Evolutionary conservation across 2,797 vertebrate species (phyloP).

Genomic region (Hafferia zeledoni): DNA sequence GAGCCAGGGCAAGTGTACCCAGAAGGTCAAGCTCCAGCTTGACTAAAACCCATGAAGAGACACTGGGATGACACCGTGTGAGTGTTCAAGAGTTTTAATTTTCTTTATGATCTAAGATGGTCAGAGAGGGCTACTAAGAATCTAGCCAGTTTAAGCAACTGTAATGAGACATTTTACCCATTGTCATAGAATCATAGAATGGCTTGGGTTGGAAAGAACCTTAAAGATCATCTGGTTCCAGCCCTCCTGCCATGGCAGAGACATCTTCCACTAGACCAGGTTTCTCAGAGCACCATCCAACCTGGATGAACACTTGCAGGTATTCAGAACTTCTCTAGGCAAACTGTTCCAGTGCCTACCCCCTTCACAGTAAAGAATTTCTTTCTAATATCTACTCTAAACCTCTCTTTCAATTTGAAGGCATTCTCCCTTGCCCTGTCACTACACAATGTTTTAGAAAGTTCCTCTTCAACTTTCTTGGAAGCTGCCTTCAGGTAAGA

Average conservation of each 20-base stretch:
- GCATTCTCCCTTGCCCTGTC: background rate
- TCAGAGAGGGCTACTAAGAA: background rate
- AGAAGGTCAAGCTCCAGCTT: background rate
- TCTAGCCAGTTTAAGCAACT: background rate
- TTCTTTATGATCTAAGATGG: background rate
- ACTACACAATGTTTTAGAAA: background rate
- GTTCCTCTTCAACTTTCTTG: background rate
- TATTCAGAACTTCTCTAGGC: background rate
- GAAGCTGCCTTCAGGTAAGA: background rate
- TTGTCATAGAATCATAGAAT: background rate
- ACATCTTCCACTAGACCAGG: background rate
- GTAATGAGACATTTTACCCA: background rate
- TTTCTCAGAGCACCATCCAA: background rate
- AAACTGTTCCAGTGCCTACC: background rate
- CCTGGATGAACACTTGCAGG: background rate
- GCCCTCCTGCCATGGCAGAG: background rate
- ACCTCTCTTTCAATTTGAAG: background rate
- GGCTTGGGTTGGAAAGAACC: background rate
- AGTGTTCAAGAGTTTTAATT: background rate
- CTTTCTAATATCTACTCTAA: background rate
- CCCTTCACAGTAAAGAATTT: background rate
- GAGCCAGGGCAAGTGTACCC: accelerated
- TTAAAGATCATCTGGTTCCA: background rate
- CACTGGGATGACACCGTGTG: background rate
- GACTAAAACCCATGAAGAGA: background rate